Percentiles rank a stretch among this genome's conserved stretches.
These are phyloP conservation scores for Puntigrus tetrazona DNA, from an alignment of 2,113 vertebrate species.

Conservation along the genomic window DNA sequence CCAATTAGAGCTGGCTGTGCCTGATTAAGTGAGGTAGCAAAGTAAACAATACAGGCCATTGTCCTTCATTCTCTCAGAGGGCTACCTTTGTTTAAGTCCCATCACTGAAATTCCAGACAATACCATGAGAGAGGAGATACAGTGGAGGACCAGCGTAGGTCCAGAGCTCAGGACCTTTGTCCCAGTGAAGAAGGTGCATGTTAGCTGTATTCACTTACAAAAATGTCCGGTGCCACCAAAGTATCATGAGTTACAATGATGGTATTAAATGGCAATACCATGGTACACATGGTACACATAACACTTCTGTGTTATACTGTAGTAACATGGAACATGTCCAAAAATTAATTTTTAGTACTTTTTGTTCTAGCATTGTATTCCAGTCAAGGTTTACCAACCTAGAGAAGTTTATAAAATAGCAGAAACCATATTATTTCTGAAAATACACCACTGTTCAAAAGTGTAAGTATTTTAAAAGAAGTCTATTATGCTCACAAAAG, in stretches of 20 bases:
- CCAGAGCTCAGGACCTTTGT: background rate
- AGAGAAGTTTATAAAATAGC: too few relatives aligned
- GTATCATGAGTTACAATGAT: background rate
- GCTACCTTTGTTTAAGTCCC: constrained; percentile 63
- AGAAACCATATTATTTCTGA: background rate
- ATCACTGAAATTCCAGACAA: constrained; percentile 59
- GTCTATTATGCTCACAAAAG: background rate
- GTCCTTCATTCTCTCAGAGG: constrained; percentile 63
- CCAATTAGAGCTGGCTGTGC: constrained; percentile 77
- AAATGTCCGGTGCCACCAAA: background rate
- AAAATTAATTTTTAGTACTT: background rate
- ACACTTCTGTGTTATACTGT: background rate
- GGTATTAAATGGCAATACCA: background rate
- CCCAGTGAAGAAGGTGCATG: background rate
- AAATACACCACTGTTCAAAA: background rate
- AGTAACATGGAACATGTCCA: background rate
- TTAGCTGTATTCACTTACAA: background rate
- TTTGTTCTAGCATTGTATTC: background rate
- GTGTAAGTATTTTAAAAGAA: background rate
- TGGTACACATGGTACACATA: background rate
- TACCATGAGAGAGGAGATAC: constrained; percentile 49
- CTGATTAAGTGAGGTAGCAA: constrained; percentile 67
- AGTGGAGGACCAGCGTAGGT: constrained; percentile 32
- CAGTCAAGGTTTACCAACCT: background rate
- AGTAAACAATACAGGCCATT: constrained; percentile 73